phyloP scores from a whole-genome alignment of 1,140 invertebrate species.

The Maniola jurtina region DNA sequence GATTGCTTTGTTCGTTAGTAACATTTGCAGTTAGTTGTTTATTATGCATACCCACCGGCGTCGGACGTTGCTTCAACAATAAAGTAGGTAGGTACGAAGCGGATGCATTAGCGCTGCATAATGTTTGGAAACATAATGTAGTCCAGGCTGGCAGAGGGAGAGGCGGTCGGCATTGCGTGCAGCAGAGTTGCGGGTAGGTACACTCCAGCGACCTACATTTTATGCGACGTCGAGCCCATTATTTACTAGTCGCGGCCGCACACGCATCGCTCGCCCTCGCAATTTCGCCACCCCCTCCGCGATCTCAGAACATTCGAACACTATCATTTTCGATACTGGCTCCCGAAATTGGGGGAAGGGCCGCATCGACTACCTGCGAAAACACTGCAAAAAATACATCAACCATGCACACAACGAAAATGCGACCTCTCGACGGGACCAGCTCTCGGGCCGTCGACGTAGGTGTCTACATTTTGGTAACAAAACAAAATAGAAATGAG shows the following conservation, averaged over 20 bases:
- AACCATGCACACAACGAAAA: slow-evolving; percentile 71
- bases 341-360: slow-evolving; percentile 35
- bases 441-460: slow-evolving; percentile 63
- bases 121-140: slow-evolving; percentile 13
- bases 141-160: slow-evolving; percentile 46
- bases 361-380: slow-evolving; percentile 68
- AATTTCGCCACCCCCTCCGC: slow-evolving; percentile 36
- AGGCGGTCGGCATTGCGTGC: slow-evolving; percentile 61
- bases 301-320: slow-evolving; percentile 18
- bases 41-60: slow-evolving; percentile 25
- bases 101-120: slow-evolving; percentile 34
- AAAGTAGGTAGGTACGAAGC: slow-evolving; percentile 27
- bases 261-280: slow-evolving; percentile 55
- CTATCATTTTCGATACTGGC: slow-evolving; percentile 28
- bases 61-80: slow-evolving; percentile 36
- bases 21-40: not conserved
- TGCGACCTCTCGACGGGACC: slow-evolving; percentile 59
- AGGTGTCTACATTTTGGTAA: slow-evolving; percentile 76
- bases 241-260: slow-evolving; percentile 56
- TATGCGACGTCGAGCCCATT: slow-evolving; percentile 67
- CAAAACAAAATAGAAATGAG: slow-evolving; percentile 76
- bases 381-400: slow-evolving; percentile 70
- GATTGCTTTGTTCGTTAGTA: too few relatives aligned
- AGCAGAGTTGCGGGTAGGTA: slow-evolving; percentile 44
- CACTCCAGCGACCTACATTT: slow-evolving; percentile 75